Evolutionary conservation across 2,888 invertebrate genomes (phyloP), one percentile per base, ranked within the genome.

Genomic region (Epsilonema sp.): DNA sequence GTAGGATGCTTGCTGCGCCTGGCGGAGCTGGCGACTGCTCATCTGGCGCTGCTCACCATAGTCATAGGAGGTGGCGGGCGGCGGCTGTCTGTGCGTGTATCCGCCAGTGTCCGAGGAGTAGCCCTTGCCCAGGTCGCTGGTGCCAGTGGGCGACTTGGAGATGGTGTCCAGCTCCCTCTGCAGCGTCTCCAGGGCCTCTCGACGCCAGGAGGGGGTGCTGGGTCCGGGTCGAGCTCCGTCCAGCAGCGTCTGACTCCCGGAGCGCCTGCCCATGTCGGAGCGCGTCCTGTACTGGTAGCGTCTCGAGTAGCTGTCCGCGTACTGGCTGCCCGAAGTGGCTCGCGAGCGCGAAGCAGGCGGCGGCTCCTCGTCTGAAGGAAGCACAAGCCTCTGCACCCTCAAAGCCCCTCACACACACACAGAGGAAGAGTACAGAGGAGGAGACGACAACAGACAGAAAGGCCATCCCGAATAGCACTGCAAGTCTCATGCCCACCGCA

Each of bases 191-290:
- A 63, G 53, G 23, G 64, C 63, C 45, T 63, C 63, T 2, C 58
- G 52, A 42, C 56, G 55, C 31, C 56, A 54, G 44, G 60, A 56
- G 1, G 61, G 61, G n/a, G 62, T 62, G 43, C 55, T 51, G 16
- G 63, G 63, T 3, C 63, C 63, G 21, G 63, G 63, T 20, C 63
- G 52, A 4, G 56, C 54, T 23, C 62, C 63, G 52, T 64, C 63
- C 23, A 63, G 51, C 26, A 63, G 53, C 13, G 64, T 61, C 54
- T 60, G 61, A 26, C 57, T 57, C 36, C 59, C 61, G 51, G 61
- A 62, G 19, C 61, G 55, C 13, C 60, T 48, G 42, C 53, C 52
- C n/a, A 63, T 53, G 45, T 63, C 63, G 26, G 60, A 60, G 11
- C 63, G 54, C 11, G 55, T 54, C 23, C 63, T 57, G 51, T 64